A percentile compares a stretch with the other conserved stretches of the same genome.
Conservation (phyloP, 2,797 vertebrate genomes). For the Bovichtus diacanthus region DNA sequence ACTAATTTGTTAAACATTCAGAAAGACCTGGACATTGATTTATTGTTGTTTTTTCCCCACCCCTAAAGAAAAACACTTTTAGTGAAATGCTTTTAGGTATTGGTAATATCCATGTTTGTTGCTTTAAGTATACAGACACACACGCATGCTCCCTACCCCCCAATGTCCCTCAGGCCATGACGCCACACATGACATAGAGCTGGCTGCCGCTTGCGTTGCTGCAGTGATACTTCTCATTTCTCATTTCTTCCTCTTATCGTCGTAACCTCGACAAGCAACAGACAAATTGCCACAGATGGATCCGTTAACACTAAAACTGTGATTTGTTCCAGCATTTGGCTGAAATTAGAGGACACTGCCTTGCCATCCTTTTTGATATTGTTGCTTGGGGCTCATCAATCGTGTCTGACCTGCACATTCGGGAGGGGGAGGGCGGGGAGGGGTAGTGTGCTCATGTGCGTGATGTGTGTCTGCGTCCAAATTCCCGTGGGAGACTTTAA, state of each 20-base stretch:
- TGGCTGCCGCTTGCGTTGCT: conserved; percentile 7
- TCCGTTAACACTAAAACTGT: conserved; percentile 53
- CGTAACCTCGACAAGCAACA: conserved; percentile 56
- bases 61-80: background rate
- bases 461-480: conserved; percentile 23
- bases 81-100: background rate
- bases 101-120: conserved; percentile 1
- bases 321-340: conserved; percentile 54
- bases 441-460: background rate
- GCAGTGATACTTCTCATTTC: conserved; percentile 37
- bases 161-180: conserved; percentile 7
- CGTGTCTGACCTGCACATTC: conserved; percentile 22
- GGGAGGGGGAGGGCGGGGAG: background rate
- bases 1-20: background rate
- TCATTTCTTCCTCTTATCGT: conserved; percentile 40
- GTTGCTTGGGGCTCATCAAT: conserved; percentile 35
- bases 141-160: background rate
- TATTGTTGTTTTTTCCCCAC: background rate
- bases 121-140: conserved; percentile 12
- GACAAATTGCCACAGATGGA: conserved; percentile 50
- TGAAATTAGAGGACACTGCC: conserved; percentile 32
- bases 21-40: background rate
- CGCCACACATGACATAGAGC: conserved; percentile 34
- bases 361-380: conserved; percentile 25
- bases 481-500: conserved; percentile 21